Percentiles rank a stretch among this genome's conserved stretches.
phyloP scores from a whole-genome alignment of 2,113 vertebrate species.

The Gorsachius goisagi region DNA sequence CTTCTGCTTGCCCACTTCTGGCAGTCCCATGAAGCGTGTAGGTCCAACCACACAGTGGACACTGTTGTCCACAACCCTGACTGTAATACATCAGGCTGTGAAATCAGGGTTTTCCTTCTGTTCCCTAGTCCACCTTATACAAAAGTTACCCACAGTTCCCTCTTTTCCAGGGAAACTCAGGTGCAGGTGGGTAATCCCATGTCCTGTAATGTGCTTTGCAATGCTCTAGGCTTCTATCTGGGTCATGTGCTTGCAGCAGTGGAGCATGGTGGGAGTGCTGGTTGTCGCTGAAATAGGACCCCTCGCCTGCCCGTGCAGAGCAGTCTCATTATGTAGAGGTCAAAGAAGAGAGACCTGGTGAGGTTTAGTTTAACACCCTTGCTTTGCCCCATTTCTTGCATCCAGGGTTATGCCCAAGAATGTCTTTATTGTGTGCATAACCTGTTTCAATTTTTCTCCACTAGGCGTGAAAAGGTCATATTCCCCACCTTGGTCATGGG shows the following conservation, averaged over 20 bases:
- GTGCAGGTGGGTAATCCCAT: neutral
- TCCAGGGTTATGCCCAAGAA: neutral
- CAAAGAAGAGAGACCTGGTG: neutral
- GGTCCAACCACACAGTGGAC: neutral
- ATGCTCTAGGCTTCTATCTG: neutral
- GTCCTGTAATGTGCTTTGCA: neutral
- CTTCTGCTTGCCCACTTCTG: neutral
- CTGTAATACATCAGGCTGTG: neutral
- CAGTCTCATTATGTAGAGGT: neutral
- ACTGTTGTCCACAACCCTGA: neutral
- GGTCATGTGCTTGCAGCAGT: accelerated
- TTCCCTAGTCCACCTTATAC: neutral
- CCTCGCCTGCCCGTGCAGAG: neutral
- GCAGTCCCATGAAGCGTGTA: accelerated
- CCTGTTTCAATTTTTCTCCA: conserved; percentile 73
- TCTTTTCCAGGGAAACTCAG: neutral
- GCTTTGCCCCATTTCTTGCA: neutral
- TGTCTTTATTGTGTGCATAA: conserved; percentile 54
- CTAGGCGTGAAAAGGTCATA: conserved; percentile 89
- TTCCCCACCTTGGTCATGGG: conserved; percentile 90
- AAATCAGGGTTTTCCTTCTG: neutral
- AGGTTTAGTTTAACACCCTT: neutral
- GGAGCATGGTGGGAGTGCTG: neutral
- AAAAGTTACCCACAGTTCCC: neutral
- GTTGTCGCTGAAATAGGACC: neutral